Evolutionary conservation across 2,113 vertebrate genomes (phyloP), one percentile per base, ranked within the genome.

Genomic region (Mormoops blainvillei): DNA sequence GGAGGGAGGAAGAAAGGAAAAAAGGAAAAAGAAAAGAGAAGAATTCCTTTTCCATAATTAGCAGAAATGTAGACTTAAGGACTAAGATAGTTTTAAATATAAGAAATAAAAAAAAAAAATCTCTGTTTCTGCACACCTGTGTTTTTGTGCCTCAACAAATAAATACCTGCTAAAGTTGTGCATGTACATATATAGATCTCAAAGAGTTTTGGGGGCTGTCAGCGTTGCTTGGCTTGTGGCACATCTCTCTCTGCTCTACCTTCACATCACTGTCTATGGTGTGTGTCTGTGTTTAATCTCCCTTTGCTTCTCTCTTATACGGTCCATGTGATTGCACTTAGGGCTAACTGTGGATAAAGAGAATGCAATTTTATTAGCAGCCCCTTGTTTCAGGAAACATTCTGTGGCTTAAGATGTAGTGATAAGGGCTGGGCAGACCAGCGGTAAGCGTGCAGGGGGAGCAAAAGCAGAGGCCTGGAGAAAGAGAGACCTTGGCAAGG

Each of bases 41-140:
- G n/a, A 87, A 41, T 45, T 48, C 10, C 6, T 87, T 70, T 70
- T 65, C 36, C 10, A 70, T 24, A 13, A 54, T 65, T 61, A 90
- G 38, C 38, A 96, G 45, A 90, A 54, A 41, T 19, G 36, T 13
- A 19, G 43, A 38, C 7, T 89, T 90, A 70, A 87, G 36, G 70
- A 11, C 43, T 28, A 76, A 48, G 28, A 83, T 92, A 52, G 56
- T 73, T 97, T 67, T 94, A 89, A 88, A 22, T 65, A 6, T 38
- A 65, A 90, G 45, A 87, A 78, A 76, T 65, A 54, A 65, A 81
- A 45, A 95, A 54, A 65, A 81, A 45, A 95, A n/a, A 8, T 90
- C 94, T 77, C 22, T 85, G 58, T 85, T 90, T 92, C 38, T 88
- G 68, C 24, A 90, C 36, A 88, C 22, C 88, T 96, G 43, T 89